Evolutionary conservation across 2,797 vertebrate species (phyloP).

Genomic region (Babyrousa celebensis): DNA sequence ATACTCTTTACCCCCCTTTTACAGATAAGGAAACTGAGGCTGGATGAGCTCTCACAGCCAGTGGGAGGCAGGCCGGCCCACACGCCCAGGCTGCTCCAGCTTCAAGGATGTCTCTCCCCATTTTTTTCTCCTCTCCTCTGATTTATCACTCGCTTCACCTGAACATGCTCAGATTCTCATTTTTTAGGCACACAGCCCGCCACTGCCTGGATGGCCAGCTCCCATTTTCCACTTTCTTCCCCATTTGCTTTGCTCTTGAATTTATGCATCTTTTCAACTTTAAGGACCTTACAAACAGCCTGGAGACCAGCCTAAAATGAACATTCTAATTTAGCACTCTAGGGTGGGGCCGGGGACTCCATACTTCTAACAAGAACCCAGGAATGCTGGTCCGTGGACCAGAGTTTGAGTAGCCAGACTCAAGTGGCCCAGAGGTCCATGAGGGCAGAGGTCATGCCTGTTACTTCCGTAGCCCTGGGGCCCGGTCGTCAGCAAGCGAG

Average conservation of each 20-base stretch:
- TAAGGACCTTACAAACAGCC: not conserved
- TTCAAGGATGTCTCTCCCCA: not conserved
- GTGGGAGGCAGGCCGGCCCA: not conserved
- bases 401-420: too few relatives aligned
- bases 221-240: not conserved
- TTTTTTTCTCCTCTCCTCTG: not conserved
- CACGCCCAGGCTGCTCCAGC: too few relatives aligned
- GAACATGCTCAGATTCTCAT: rapidly evolving
- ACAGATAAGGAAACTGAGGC: not conserved
- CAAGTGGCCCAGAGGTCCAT: rapidly evolving
- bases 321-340: not conserved
- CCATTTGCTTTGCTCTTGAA: not conserved
- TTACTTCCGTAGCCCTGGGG: not conserved
- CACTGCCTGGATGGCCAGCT: not conserved
- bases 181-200: not conserved
- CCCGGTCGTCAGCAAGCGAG: not conserved
- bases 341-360: too few relatives aligned
- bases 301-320: not conserved
- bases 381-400: not conserved
- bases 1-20: not conserved
- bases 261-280: not conserved
- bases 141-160: not conserved
- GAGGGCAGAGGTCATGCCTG: not conserved
- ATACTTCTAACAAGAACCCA: not conserved
- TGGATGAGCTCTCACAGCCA: not conserved